phyloP scores from a whole-genome alignment of 2,113 vertebrate species.

The Dendropsophus ebraccatus region DNA sequence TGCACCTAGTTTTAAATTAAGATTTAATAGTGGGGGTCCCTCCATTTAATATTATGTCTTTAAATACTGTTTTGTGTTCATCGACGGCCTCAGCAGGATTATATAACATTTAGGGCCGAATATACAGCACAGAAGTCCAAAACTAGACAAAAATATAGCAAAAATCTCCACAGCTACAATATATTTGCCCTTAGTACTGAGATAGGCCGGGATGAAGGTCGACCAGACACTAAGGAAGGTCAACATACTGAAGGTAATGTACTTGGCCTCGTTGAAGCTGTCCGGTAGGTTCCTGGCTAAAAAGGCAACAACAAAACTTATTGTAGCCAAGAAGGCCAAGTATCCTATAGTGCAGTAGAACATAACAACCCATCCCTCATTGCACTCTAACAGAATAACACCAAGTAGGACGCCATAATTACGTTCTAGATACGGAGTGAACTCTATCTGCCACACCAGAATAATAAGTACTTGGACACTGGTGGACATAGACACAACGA shows the following conservation, averaged over 20 bases:
- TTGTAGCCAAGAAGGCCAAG: constrained; percentile 30
- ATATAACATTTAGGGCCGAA: constrained; percentile 47
- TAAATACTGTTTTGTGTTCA: constrained; percentile 33
- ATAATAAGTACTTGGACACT: constrained; percentile 45
- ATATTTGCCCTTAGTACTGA: constrained; percentile 58
- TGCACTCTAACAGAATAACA: constrained; percentile 56
- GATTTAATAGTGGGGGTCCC: no score
- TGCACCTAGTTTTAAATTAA: no score
- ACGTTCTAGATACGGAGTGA: constrained; percentile 44
- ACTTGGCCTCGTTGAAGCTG: constrained; percentile 61
- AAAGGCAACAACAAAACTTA: constrained; percentile 56
- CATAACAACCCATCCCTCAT: constrained; percentile 45
- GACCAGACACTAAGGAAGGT: constrained; percentile 57
- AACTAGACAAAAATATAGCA: constrained; percentile 54
- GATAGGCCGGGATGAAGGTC: constrained; percentile 51
- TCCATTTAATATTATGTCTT: no score
- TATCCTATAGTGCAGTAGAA: constrained; percentile 55
- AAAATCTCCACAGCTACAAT: constrained; percentile 59
- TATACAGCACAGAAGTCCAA: constrained; percentile 31
- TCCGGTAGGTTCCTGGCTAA: constrained; percentile 58
- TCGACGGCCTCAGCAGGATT: constrained; percentile 18
- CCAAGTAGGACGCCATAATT: background rate
- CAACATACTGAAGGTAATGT: constrained; percentile 61
- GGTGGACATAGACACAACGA: background rate
- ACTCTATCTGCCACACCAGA: constrained; percentile 29